Conservation (phyloP, 2,113 vertebrate species). For the Cichladusa arquata region DNA sequence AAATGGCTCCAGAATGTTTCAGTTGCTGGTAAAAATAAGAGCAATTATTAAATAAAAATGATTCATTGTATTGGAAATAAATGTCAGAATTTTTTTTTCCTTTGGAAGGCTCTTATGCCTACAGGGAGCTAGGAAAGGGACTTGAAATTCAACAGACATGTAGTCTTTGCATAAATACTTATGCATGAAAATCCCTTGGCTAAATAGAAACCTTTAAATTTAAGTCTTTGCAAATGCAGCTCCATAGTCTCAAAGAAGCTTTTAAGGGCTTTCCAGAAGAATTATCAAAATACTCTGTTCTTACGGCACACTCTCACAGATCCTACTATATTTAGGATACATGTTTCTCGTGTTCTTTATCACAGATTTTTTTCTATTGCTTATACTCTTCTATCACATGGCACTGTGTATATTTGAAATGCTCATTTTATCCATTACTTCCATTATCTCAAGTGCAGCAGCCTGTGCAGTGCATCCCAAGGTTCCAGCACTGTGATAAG, state of each 20-base stretch:
- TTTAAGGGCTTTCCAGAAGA: slow-evolving; percentile 23
- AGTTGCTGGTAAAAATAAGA: not conserved
- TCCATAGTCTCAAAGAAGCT: slow-evolving; percentile 16
- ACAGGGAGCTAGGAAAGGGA: not conserved
- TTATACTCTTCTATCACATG: not conserved
- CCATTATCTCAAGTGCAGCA: not conserved
- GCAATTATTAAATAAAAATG: slow-evolving; percentile 2
- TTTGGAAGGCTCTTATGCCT: not conserved
- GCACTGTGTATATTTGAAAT: not conserved
- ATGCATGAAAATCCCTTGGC: not conserved
- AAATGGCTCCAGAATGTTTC: not conserved
- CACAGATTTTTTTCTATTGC: not conserved
- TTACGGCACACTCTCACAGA: not conserved
- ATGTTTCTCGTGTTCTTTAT: not conserved
- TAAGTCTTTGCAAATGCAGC: slow-evolving; percentile 22
- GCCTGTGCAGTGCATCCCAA: not conserved
- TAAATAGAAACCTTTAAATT: slow-evolving; percentile 31
- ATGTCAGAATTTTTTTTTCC: not conserved
- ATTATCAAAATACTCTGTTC: not conserved
- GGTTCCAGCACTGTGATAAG: not conserved
- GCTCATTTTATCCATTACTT: not conserved
- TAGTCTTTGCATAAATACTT: slow-evolving; percentile 21
- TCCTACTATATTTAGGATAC: not conserved
- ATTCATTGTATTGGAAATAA: slow-evolving; percentile 3
- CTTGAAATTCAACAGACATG: not conserved